These are phyloP conservation scores for Hemicentrotus pulcherrimus DNA, from an alignment of 35 echinoderm and acorn worm genomes.

Conservation along the genomic window DNA sequence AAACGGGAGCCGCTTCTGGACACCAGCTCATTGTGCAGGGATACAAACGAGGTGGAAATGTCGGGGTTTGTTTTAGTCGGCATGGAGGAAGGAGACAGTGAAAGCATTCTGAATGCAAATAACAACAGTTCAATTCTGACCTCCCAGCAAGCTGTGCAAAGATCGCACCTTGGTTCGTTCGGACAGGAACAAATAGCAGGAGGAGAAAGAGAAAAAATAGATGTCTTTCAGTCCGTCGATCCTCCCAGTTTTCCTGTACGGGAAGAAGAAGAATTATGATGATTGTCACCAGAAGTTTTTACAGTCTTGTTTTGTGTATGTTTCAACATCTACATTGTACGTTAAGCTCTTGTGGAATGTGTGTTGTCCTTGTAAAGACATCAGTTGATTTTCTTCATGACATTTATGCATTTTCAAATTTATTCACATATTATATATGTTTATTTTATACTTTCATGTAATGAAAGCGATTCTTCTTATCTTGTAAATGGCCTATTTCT, in stretches of 20 bases:
- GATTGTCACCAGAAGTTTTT: not conserved
- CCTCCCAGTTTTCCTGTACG: not conserved
- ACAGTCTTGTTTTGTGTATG: not conserved
- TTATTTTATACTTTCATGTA: not conserved
- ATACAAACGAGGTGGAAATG: not conserved
- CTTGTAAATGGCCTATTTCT: not conserved
- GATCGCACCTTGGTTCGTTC: not conserved
- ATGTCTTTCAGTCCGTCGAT: not conserved
- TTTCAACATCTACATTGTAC: not conserved
- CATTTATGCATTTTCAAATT: not conserved
- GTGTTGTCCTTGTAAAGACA: not conserved
- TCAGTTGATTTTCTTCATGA: not conserved
- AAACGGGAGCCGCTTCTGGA: not conserved
- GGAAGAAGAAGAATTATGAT: not conserved
- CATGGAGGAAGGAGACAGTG: not conserved
- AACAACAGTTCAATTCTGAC: not conserved
- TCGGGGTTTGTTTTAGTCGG: not conserved
- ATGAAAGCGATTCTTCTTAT: not conserved
- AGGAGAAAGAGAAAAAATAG: not conserved
- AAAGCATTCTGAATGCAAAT: not conserved
- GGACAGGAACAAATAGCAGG: not conserved
- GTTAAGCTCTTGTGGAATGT: not conserved
- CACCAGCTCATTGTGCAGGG: not conserved
- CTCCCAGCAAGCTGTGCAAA: slow-evolving; percentile 8
- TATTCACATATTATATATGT: not conserved